phyloP scores from a whole-genome alignment of 1,140 invertebrate genomes.

The Schmidtea mediterranea region DNA sequence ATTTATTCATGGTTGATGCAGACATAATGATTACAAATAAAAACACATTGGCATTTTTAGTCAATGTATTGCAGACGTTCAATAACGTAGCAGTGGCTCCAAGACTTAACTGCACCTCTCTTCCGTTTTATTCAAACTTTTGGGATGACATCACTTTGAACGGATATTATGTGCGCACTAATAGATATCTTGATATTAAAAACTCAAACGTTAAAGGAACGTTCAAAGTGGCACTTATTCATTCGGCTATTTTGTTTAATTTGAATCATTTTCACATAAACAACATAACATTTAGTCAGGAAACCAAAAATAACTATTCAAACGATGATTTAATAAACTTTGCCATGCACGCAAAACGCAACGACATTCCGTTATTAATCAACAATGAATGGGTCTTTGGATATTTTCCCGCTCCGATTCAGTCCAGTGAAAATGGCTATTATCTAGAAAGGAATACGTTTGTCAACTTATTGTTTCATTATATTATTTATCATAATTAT shows the following conservation, averaged over 20 bases:
- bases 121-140: not conserved
- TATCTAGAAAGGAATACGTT: not conserved
- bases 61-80: not conserved
- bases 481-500: too few relatives aligned
- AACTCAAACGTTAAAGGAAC: not conserved
- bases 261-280: not conserved
- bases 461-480: too few relatives aligned
- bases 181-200: not conserved
- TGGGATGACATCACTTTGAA: not conserved
- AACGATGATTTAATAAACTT: not conserved
- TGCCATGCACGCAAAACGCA: not conserved
- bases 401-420: not conserved
- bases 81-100: not conserved
- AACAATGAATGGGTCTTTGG: not conserved
- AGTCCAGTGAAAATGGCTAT: not conserved
- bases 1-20: constrained; percentile 2
- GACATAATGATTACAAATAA: constrained; percentile 1
- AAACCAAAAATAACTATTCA: not conserved
- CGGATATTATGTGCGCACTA: not conserved
- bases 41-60: not conserved
- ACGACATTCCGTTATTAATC: not conserved
- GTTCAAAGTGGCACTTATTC: not conserved
- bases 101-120: not conserved
- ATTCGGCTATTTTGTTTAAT: not conserved
- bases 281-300: not conserved